Base-by-base conservation (phyloP, 2,797 vertebrate genomes). In the Artibeus lituratus region DNA sequence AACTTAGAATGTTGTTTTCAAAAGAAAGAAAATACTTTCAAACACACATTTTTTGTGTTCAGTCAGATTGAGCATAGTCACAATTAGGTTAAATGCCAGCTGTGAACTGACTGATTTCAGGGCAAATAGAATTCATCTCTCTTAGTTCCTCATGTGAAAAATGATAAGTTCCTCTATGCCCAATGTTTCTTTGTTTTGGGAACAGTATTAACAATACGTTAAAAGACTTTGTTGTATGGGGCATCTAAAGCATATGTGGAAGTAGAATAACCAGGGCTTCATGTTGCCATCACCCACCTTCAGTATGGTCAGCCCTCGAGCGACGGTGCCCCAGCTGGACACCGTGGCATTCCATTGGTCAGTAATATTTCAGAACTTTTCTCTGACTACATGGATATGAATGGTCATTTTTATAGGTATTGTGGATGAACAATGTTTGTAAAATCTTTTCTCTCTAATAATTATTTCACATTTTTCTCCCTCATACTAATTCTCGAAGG, bases 41-140 rank as follows among this genome's bases (percentile, higher is more conserved):
- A 88, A 88, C 65, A 76, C 21, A 91, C 87, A 90, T 59, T 15
- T 76, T 1, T 39, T 90, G 7, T 37, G 5, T 86, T 82, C 82
- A 73, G 74, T 74, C 57, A 19, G 5, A 72, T 83, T 0, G 7
- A 94, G 11, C 19, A 89, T 42, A 94, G 49, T 42, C 78, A 87
- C 21, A 83, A 72, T 85, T 92, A 94, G 67, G 83, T 82, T 77
- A 93, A 94, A 77, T n/a, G 19, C 65, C 73, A 77, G 65, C 51
- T 70, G 12, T 22, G 57, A 22, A 73, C 4, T 22, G 8, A 90
- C 57, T 72, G 37, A 81, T 87, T 92, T 94, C 44, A 92, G 44
- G 72, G 7, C 11, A 73, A 21, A 19, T 26, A 35, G 65, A 15
- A 93, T 92, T 82, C 82, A 59, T 76, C 29, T 91, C 65, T 88